Conservation (phyloP, 2,113 vertebrate genomes). For the Parotia lawesii region DNA sequence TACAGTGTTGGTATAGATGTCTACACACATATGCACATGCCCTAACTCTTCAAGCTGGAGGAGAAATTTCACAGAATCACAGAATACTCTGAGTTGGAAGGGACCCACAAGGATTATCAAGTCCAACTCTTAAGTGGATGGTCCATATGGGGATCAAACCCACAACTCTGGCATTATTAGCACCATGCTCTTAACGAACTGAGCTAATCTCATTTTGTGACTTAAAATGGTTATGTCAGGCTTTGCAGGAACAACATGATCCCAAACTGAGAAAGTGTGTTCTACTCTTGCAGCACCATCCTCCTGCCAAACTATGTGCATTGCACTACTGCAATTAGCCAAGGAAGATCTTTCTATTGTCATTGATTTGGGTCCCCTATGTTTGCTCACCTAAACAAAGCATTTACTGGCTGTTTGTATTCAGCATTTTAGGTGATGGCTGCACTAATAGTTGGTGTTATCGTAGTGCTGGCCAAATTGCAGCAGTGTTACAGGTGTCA, state of each 20-base stretch:
- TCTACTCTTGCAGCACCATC: background rate
- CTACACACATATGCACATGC: too few species aligned
- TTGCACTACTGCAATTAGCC: background rate
- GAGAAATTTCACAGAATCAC: background rate
- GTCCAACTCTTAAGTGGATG: background rate
- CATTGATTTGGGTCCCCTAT: background rate
- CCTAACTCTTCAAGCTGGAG: background rate
- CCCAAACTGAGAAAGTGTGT: background rate
- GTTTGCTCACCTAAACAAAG: background rate
- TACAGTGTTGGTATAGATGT: background rate
- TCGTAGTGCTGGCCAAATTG: background rate
- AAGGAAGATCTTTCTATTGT: background rate
- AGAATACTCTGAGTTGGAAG: background rate
- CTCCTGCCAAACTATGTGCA: background rate
- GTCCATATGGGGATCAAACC: background rate
- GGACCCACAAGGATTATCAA: background rate
- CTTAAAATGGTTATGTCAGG: background rate
- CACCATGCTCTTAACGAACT: background rate
- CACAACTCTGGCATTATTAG: background rate
- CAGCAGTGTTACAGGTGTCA: background rate
- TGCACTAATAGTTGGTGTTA: background rate
- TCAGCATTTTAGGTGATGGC: background rate
- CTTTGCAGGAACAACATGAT: background rate
- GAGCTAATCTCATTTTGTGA: background rate
- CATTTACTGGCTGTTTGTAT: background rate